Evolutionary conservation across 2,113 vertebrate genomes (phyloP), one percentile per base, ranked within the genome.

Genomic region (Epinephelus lanceolatus): DNA sequence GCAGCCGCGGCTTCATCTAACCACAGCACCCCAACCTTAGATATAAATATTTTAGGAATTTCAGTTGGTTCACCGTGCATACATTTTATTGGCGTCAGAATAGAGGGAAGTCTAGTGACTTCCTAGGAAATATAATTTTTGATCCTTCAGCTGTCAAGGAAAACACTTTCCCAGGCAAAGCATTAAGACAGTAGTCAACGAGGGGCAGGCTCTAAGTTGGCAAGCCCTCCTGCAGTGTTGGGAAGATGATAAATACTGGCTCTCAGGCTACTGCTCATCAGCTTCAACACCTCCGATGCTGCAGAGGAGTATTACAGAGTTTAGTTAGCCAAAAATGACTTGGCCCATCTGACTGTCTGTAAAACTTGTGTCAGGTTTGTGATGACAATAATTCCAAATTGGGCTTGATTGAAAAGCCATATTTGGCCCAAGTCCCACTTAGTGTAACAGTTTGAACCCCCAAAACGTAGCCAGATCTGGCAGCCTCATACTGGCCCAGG

Each of bases 11-110:
- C 30, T 87, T 70, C 69, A 71, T 84, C 59, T 68, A 10, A 40
- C 68, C 66, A 47, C 62, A 53, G 42, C 33, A 61, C 59, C 51
- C 42, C 62, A 21, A 69, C 6, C 13, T 61, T 14, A 53, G 1
- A 18, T 27, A 3, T 62, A 53, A 23, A 15, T 80, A 82, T 85
- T 87, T 85, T 37, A 76, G 37, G 76, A 65, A 51, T 59, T 52
- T 78, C 40, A 18, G 49, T 19, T 27, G 1, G 5, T 74, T 78
- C 37, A 66, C 15, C 47, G 19, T 67, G 37, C 19, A 14, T 52
- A 5, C 2, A 42, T 17, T 66, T 42, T n/a, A 76, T n/a, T 23
- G 42, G 68, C 30, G 30, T 55, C 30, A 55, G 18, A 76, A 40
- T 55, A 27, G 25, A 74, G 0, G 17, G 33, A 66, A 66, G 40